Evolutionary conservation across 2,888 invertebrate genomes (phyloP), one percentile per base, ranked within the genome.

Genomic region (Pandemis heparana): DNA sequence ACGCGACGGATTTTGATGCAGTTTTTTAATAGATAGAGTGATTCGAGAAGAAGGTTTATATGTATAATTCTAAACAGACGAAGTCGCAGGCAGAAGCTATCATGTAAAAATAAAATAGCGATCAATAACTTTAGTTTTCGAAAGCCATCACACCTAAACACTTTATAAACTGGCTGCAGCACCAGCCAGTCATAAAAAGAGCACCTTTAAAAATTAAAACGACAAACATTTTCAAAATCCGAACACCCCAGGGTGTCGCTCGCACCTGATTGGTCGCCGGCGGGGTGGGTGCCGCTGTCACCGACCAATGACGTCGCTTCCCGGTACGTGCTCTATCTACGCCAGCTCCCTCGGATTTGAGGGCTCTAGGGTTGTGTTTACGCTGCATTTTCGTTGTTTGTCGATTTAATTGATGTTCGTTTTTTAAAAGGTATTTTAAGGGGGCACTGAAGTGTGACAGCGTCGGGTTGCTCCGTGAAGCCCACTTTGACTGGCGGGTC

Each of bases 331-430:
- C 91, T 86, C 85, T 93, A 94, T 94, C 93, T 91, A 80, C 77
- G 71, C 82, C 82, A 77, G 65, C 78, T 85, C 90, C 90, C 87
- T 81, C 78, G 79, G 84, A 82, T 84, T 87, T 84, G 83, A 89
- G 88, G 88, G 88, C 87, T 83, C 87, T 86, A 87, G 85, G 88
- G 88, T 87, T 87, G 79, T 92, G 94, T 94, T 94, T 93, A 89
- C 91, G 87, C 79, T 89, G 93, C 93, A 87, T 91, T 92, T 91
- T 88, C 84, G 80, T 87, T 94, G 93, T 94, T 94, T 94, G 93
- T 88, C 87, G 83, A 87, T 85, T 88, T 91, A 91, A 91, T 91
- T 89, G 90, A 90, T 90, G 89, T 86, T 86, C 69, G 65, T 70
- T 71, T 66, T 71, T 71, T 66, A 63, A 67, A 64, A 67, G 67